These are phyloP conservation scores for Heliothis peltigera DNA, from an alignment of 2,888 invertebrate genomes.

Conservation along the genomic window DNA sequence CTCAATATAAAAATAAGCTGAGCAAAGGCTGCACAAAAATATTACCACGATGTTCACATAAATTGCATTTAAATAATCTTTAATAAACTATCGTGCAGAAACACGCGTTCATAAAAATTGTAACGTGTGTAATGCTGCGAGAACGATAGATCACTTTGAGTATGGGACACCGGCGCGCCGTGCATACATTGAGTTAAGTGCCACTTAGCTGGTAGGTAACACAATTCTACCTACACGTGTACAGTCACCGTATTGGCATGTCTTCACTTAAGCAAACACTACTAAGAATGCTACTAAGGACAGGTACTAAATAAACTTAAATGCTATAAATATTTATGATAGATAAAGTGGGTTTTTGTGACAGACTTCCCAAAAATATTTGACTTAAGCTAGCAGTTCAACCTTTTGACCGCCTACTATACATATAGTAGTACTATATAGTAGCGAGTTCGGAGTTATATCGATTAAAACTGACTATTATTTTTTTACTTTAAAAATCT, in stretches of 20 bases:
- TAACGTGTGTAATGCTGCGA: conserved; percentile 32
- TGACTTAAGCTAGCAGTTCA: too few species aligned
- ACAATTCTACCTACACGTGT: conserved; percentile 32
- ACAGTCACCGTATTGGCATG: conserved; percentile 33
- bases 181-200: conserved; percentile 49
- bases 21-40: neutral
- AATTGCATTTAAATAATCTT: neutral
- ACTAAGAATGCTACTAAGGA: conserved; percentile 2
- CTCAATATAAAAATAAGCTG: neutral
- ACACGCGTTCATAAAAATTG: conserved; percentile 35
- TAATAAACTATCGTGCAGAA: conserved; percentile 6
- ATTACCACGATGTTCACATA: neutral
- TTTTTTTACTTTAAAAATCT: too few species aligned
- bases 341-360: neutral
- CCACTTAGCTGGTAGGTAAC: conserved; percentile 49
- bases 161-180: conserved; percentile 25
- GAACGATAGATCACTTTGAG: conserved; percentile 45
- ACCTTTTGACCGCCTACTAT: too few species aligned
- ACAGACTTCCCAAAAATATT: neutral
- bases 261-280: conserved; percentile 39
- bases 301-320: too few species aligned
- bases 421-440: too few species aligned
- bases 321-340: neutral
- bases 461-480: too few species aligned
- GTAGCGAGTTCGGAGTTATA: too few species aligned